Evolutionary conservation across 2,888 invertebrate genomes (phyloP), one percentile per base, ranked within the genome.

Genomic region (Cantharis rustica): DNA sequence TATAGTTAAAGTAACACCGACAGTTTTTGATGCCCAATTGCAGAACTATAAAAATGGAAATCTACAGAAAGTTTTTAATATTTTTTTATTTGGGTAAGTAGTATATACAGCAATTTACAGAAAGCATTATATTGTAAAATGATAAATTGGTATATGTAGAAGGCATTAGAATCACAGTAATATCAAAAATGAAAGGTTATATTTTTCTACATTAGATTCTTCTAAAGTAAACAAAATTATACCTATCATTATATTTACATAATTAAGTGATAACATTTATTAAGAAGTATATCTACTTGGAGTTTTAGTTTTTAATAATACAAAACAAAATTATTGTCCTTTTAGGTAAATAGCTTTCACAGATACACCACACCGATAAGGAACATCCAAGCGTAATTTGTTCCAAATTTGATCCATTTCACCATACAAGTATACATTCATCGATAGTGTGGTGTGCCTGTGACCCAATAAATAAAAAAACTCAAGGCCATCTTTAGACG

Each of bases 81-180:
- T 27, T 27, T 27, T 4, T 31, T 31, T 64, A 66, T 66, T 66
- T 66, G 23, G 17, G 79, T 78, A 79, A 81, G 81, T 82, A 80
- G 79, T 83, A 84, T 84, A 79, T 84, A 84, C 84, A 84, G 78
- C 82, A 82, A 79, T 81, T 81, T 82, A 83, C 75, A 79, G 79
- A 80, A 76, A 71, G 69, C 61, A 69, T 68, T 71, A 68, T 71
- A 68, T 64, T 72, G 72, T 75, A 17, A 77, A 77, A 77, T 69
- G 75, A 77, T 75, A 79, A 80, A 78, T 70, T 72, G 79, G 79
- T 81, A 78, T 79, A 78, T 73, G 69, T 83, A 83, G 84, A 85
- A 85, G 86, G 85, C 85, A 83, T 85, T 85, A 84, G 84, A 84
- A 86, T 86, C 86, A 86, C 86, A 86, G 86, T 86, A 84, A 84